phyloP scores from a whole-genome alignment of 1,140 invertebrate genomes.

The roundworm (Caenorhabditis elegans) region WBcel235 BX284606.5:11445001-11445500 shows the following conservation, averaged over 20 bases:
- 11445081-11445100: background rate
- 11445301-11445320: background rate
- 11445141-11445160: background rate
- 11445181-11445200: conserved; percentile 26
- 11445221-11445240: conserved; percentile 21
- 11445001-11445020: background rate
- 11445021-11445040: background rate
- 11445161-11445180: background rate
- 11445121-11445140: background rate
- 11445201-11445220: conserved; percentile 31
- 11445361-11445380: no score
- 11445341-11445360: no score
- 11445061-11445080: background rate
- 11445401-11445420: conserved; percentile 27
- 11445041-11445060: no score
- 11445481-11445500: background rate
- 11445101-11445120: background rate
- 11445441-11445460: conserved; percentile 17
- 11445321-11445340: no score
- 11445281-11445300: conserved; percentile 20
- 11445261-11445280: conserved; percentile 21
- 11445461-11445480: conserved; percentile 22
- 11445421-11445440: background rate
- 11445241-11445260: conserved; percentile 26
- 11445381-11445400: background rate